Conservation (phyloP, 2,113 vertebrate genomes). For the Sapayoa aenigma region DNA sequence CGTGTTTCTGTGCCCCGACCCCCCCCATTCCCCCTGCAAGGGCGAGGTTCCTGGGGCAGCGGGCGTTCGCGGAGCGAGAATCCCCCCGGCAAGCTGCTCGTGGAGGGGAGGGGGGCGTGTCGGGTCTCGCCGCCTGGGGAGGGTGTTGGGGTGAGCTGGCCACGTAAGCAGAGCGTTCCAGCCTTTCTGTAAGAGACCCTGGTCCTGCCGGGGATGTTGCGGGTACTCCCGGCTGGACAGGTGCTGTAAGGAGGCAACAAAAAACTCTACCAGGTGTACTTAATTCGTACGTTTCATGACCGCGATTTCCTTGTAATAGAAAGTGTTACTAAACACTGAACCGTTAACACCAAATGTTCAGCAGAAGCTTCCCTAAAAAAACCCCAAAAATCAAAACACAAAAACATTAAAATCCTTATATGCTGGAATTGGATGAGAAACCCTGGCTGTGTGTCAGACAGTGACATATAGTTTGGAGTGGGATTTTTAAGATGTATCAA, state of each 20-base stretch:
- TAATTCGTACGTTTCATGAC: background rate
- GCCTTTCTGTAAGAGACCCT: background rate
- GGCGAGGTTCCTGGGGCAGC: background rate
- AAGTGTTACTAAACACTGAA: background rate
- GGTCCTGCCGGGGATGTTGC: background rate
- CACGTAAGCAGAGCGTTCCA: background rate
- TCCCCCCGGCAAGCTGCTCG: accelerated
- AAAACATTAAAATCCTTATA: background rate
- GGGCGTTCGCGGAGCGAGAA: background rate
- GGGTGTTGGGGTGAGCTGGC: background rate
- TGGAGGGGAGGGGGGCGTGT: background rate
- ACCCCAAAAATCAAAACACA: no score
- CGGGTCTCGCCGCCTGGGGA: no score
- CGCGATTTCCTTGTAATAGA: background rate
- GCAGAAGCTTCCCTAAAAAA: background rate
- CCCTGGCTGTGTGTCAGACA: background rate
- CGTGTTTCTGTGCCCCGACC: background rate
- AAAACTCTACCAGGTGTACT: background rate
- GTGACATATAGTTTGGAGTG: background rate
- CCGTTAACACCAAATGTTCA: background rate
- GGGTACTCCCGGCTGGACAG: background rate
- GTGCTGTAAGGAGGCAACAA: background rate
- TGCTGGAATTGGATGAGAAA: background rate
- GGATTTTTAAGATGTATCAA: background rate
- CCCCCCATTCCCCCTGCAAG: no score